Percentiles rank a stretch among this genome's conserved stretches.
Evolutionary conservation across 2,888 invertebrate genomes (phyloP).

Genomic region (Leptura quadrifasciata): DNA sequence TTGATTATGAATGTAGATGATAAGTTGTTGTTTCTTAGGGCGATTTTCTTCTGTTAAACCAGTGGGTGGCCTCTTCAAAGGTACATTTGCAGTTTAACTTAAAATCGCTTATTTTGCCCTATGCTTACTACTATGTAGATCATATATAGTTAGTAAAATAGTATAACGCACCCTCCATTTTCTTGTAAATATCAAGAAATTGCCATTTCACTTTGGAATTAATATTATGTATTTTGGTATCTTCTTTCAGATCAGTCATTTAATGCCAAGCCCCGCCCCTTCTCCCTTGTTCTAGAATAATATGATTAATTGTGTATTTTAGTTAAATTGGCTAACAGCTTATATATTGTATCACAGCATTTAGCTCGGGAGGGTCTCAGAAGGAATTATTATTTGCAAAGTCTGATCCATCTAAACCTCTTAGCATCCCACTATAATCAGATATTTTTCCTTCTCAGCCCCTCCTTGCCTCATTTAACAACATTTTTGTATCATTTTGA

Average conservation of each 20-base stretch:
- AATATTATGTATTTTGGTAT: slow-evolving; percentile 40
- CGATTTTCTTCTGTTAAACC: slow-evolving; percentile 71
- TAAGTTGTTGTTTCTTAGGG: slow-evolving; percentile 65
- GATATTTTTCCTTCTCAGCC: background rate
- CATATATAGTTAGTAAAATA: slow-evolving; percentile 56
- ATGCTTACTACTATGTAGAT: slow-evolving; percentile 38
- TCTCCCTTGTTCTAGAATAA: slow-evolving; percentile 76
- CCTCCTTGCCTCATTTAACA: slow-evolving; percentile 22
- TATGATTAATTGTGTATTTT: slow-evolving; percentile 30
- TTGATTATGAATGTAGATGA: slow-evolving; percentile 43
- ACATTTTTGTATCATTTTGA: slow-evolving; percentile 28
- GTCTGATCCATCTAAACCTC: background rate
- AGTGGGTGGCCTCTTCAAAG: slow-evolving; percentile 70
- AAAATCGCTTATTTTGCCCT: slow-evolving; percentile 43
- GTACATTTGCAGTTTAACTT: slow-evolving; percentile 65
- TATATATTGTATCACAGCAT: slow-evolving; percentile 34
- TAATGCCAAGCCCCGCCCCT: slow-evolving; percentile 79
- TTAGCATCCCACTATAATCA: background rate
- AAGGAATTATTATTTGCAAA: slow-evolving; percentile 16
- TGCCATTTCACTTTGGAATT: background rate
- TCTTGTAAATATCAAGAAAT: background rate
- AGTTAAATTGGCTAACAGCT: slow-evolving; percentile 53
- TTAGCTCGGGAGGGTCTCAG: slow-evolving; percentile 14
- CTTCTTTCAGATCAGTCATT: slow-evolving; percentile 77
- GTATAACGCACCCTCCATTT: slow-evolving; percentile 56